phyloP scores from a whole-genome alignment of 2,888 invertebrate species.

The Ernsta delagoae region DNA sequence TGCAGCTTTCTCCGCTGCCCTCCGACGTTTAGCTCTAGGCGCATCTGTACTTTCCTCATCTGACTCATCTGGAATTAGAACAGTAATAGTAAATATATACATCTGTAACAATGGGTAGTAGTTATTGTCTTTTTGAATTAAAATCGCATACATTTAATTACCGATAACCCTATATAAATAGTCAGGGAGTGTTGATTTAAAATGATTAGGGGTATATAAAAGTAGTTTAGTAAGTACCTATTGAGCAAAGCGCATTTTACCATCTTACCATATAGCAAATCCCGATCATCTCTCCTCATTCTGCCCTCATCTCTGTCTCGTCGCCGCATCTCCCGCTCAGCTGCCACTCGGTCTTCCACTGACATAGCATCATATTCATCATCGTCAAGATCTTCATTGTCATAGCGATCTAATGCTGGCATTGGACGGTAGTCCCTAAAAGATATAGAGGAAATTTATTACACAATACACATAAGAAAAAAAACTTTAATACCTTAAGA shows the following conservation, averaged over 20 bases:
- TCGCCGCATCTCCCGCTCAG: slow-evolving; percentile 94
- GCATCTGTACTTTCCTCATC: slow-evolving; percentile 90
- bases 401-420: slow-evolving; percentile 97
- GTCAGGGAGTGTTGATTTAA: too few relatives aligned
- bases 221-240: too few relatives aligned
- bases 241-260: neutral
- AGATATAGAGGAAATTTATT: neutral
- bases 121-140: too few relatives aligned
- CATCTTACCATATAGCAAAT: slow-evolving; percentile 91
- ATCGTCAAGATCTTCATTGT: slow-evolving; percentile 92
- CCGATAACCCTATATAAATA: too few relatives aligned
- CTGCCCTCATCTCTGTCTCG: slow-evolving; percentile 94
- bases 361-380: slow-evolving; percentile 95
- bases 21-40: slow-evolving; percentile 88
- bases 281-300: slow-evolving; percentile 90
- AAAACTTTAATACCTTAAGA: too few relatives aligned
- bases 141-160: too few relatives aligned
- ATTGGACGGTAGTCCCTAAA: slow-evolving; percentile 98
- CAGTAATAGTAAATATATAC: too few relatives aligned
- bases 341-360: slow-evolving; percentile 92
- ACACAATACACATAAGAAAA: too few relatives aligned
- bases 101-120: too few relatives aligned
- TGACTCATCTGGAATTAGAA: slow-evolving; percentile 86
- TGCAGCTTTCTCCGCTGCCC: slow-evolving; percentile 95
- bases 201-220: too few relatives aligned